Base-by-base conservation (phyloP, 2,113 vertebrate genomes). In the Sander vitreus region DNA sequence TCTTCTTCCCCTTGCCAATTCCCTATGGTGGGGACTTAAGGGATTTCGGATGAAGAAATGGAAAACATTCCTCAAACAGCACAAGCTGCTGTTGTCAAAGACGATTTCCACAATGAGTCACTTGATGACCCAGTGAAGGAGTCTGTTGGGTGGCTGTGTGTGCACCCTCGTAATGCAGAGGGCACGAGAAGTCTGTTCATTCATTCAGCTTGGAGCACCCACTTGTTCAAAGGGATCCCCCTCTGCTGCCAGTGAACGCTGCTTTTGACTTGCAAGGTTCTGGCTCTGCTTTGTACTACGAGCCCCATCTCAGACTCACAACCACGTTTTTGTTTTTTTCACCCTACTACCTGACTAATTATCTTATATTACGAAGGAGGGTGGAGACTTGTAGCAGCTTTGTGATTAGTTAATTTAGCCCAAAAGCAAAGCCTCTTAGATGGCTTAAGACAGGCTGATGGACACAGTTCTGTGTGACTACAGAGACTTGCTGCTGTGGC, bases 11-110 rank as follows among this genome's bases (percentile, higher is more conserved):
- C 64, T 75, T 85, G 78, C 93, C 89, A 90, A 84, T 86, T 92
- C 92, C 89, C 90, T 81, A 71, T 86, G 84, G 90, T 86, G 79
- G 90, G 80, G 91, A 92, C 91, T 92, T 91, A 45, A 72, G 91
- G 90, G 93, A 93, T 93, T 94, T 94, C 78, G 14, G 81, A 89
- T 94, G 94, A 94, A 93, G 91, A 92, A 94, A 95, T 94, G 95
- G 95, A 95, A 96, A 95, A 95, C 89, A 94, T 95, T 94, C 92
- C 88, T 92, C 82, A 82, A 88, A 87, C 93, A 71, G 91, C 82
- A 91, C 87, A 91, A 90, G 91, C 88, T 88, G 84, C 93, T 93
- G 92, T 92, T 95, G 92, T 94, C 90, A 86, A 90, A 91, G 85
- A 91, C 88, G 70, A 88, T 86, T 84, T 92, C 80, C 83, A 93